Evolutionary conservation across 1,140 invertebrate genomes (phyloP), one percentile per base, ranked within the genome.

Genomic region (Coenobita brevimanus): DNA sequence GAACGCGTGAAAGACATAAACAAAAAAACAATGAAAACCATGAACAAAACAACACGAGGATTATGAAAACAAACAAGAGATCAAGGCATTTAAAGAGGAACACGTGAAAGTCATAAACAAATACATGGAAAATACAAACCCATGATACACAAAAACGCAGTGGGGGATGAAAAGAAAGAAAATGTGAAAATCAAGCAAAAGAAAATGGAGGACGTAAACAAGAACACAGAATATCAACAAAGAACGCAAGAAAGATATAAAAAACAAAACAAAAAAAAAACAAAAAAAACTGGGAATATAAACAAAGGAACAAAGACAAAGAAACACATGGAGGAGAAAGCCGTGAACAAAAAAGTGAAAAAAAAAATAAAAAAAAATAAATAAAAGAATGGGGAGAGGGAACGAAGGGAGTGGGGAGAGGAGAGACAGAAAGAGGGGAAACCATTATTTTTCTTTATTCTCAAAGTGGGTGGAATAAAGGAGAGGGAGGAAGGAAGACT

Each of bases 181-280:
- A 2, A 73, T 21, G 69, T 67, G n/a, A 73, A 33, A 30, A 24
- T 73, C 3, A 73, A 73, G 6, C 6, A 67, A 6, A 24, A 67
- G 30, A 67, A n/a, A 8, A 57, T 13, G 13, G n/a, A n/a, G 54
- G n/a, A 57, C 10, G n/a, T 57, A n/a, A 13, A 13, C 10, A n/a
- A 57, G 10, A n/a, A 13, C 10, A 57, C 54, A 13, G n/a, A 57
- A 13, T 57, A 13, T 57, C n/a, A 10, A 57, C 54, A n/a, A 24
- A 33, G n/a, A 67, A 67, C 30, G 30, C 6, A 67, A 67, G n/a
- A 10, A 67, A 8, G 30, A 24, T 24, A 67, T 24, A 10, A 24
- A 24, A 67, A 8, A 67, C 6, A 67, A 24, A 67, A 67, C n/a
- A 67, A 67, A 67, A 67, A 67, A 67, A 24, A 67, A 57, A n/a